Base-by-base conservation (phyloP, 2,797 vertebrate species). In the Alosa sapidissima region DNA sequence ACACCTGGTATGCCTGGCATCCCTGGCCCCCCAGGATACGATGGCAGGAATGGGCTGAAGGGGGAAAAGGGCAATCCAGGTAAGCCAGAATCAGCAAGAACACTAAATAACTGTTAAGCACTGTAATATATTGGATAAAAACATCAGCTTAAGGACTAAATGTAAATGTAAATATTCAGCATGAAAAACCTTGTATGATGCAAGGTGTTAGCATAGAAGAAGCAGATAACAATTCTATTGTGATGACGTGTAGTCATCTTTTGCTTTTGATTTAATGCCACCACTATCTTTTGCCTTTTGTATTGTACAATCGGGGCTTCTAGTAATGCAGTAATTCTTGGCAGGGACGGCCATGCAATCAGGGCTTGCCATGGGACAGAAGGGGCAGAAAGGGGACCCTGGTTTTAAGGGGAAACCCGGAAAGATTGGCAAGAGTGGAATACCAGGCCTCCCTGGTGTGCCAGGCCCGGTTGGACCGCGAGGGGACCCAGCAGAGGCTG, bases 61-160 rank as follows among this genome's bases (percentile, higher is more conserved):
- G 97, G 97, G 81, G 91, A 93, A 81, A 96, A 95, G 90, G 97
- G 96, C 0, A 92, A 94, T 8, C 89, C 93, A 92, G 97, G 97
- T 97, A 90, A 94, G 84, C 55, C 55, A 21, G 21, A 6, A 58
- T 21, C 21, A 21, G 16, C 55, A 58, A 19, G 3, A 2, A n/a
- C 16, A n/a, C 16, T 19, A 2, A 58, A 21, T 58, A 19, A 58
- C 55, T 5, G 16, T 28, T 28, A 28, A 28, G 28, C 28, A 28
- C 54, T 16, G 16, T 55, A 55, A 2, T 55, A 5, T 16, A 19
- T 41, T 41, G 41, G 41, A 41, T 41, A 41, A 2, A 41, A 2
- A 4, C 41, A 41, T 41, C 41, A 41, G 41, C 4, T 41, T 2
- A 41, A 2, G 41, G 41, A 41, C 41, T 41, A 41, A 2, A 41